Evolutionary conservation across 2,888 invertebrate genomes (phyloP), one percentile per base, ranked within the genome.

Genomic region (Diadegma fenestrale): DNA sequence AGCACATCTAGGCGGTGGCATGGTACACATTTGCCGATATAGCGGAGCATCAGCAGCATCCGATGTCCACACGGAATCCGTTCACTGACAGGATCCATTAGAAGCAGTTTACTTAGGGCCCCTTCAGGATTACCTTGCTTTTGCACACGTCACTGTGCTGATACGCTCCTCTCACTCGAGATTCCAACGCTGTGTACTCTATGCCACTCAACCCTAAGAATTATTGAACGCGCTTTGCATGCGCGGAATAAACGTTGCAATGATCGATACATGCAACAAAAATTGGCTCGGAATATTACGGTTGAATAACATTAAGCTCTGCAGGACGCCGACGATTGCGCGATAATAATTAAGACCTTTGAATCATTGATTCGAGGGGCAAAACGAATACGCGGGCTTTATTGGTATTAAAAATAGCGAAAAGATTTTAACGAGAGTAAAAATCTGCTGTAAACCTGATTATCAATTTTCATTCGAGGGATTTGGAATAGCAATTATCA

Each of bases 71-170:
- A 82, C 77, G 84, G 89, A 88, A 89, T 87, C 88, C 88, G 76
- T 80, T 80, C 87, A 87, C 84, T 89, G 92, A 91, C 91, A 90
- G 91, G 89, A 89, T 92, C 91, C 91, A 92, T 92, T 92, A 92
- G 91, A 90, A 89, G 89, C 88, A 89, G 92, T 91, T 92, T 91
- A 91, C 92, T 91, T 89, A 90, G 90, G 90, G 88, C 33, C 83
- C 89, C 88, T 89, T 85, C 82, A 87, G 89, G 91, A 91, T 91
- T 91, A 91, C 88, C 86, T 85, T 80, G 82, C 66, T 77, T 79
- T 66, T 85, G 84, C 79, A 77, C 85, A 68, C 83, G 77, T 80
- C 82, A 86, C 68, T 58, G 43, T 41, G 48, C 78, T 77, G 48
- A 72, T 72, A 76, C 83, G 51, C 54, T 68, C 71, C 64, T 64